phyloP scores from a whole-genome alignment of 2,888 invertebrate species.

The Stenotaenia linearis region DNA sequence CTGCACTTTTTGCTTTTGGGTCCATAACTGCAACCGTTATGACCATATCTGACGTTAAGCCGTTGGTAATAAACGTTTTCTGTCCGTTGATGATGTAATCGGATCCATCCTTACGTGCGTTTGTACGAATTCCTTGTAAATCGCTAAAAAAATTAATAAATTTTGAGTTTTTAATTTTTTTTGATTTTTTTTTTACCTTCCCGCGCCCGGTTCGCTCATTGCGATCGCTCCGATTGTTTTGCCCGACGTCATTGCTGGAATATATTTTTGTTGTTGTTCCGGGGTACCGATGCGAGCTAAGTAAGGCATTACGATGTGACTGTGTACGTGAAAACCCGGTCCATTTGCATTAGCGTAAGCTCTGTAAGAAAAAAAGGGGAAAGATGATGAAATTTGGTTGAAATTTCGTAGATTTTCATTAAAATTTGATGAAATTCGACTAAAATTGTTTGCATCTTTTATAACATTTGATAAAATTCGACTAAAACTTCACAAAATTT shows the following conservation, averaged over 20 bases:
- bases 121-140: constrained; percentile 49
- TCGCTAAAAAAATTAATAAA: constrained; percentile 43
- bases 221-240: constrained; percentile 49
- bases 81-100: constrained; percentile 51
- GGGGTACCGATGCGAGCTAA: constrained; percentile 47
- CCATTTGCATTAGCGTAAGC: constrained; percentile 47
- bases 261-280: constrained; percentile 48
- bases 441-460: no score
- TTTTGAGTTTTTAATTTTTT: not conserved
- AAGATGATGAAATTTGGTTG: no score
- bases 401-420: no score
- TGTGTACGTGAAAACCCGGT: constrained; percentile 49
- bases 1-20: constrained; percentile 46
- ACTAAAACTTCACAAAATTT: no score
- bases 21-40: constrained; percentile 50
- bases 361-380: constrained; percentile 39
- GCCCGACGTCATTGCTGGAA: constrained; percentile 48
- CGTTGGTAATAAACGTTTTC: constrained; percentile 51
- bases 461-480: no score
- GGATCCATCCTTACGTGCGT: constrained; percentile 48
- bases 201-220: constrained; percentile 51
- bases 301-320: constrained; percentile 51
- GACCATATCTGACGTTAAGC: constrained; percentile 47
- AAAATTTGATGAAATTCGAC: not conserved
- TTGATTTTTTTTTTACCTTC: constrained; percentile 43